Evolutionary conservation across 1,140 invertebrate genomes (phyloP).

Genomic region (Maconellicoccus hirsutus): DNA sequence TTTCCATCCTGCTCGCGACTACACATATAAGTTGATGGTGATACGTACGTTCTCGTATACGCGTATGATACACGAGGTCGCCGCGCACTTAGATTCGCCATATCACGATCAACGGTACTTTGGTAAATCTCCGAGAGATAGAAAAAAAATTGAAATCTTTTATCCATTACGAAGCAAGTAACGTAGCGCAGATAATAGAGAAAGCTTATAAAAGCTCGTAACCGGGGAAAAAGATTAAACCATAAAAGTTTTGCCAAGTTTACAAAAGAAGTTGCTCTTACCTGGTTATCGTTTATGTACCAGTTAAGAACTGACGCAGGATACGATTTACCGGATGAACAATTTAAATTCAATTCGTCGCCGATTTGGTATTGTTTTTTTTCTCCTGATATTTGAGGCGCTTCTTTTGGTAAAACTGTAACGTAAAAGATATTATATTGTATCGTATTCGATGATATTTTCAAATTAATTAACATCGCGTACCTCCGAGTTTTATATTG

Average conservation of each 20-base stretch:
- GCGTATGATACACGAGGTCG: too few relatives aligned
- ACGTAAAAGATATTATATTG: slow-evolving; percentile 28
- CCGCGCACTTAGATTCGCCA: too few relatives aligned
- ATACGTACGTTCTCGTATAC: too few relatives aligned
- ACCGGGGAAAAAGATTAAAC: not conserved
- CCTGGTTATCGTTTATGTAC: slow-evolving; percentile 70
- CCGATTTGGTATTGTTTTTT: slow-evolving; percentile 65
- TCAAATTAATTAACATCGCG: too few relatives aligned
- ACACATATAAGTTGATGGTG: too few relatives aligned
- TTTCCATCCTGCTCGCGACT: too few relatives aligned
- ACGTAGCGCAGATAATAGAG: not conserved
- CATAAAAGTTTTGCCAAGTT: not conserved
- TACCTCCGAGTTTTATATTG: too few relatives aligned
- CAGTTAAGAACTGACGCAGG: slow-evolving; percentile 62
- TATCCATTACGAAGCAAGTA: too few relatives aligned
- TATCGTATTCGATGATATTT: too few relatives aligned
- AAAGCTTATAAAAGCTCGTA: not conserved
- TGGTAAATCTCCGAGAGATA: not conserved
- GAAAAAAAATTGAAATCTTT: not conserved
- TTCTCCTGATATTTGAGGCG: slow-evolving; percentile 64
- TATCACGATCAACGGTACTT: too few relatives aligned
- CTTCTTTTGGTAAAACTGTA: slow-evolving; percentile 60
- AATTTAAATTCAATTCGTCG: slow-evolving; percentile 68
- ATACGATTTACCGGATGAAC: slow-evolving; percentile 66
- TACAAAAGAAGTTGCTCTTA: slow-evolving; percentile 35